These are phyloP conservation scores for Nesogale talazaci DNA, from an alignment of 2,113 vertebrate species.

Conservation along the genomic window DNA sequence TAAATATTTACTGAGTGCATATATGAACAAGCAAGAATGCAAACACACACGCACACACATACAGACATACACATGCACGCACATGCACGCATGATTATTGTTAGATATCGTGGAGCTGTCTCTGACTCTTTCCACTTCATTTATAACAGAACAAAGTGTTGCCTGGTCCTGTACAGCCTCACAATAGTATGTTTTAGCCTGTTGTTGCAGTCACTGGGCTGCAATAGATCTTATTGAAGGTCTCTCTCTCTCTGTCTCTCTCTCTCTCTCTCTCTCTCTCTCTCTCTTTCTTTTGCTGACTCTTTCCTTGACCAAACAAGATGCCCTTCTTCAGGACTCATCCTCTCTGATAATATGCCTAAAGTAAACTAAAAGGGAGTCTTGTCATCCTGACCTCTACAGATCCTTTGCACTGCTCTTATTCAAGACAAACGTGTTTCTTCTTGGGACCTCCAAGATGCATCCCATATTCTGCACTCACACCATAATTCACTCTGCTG, in stretches of 20 bases:
- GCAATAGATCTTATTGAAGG: background rate
- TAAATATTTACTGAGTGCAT: conserved; percentile 4
- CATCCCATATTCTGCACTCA: background rate
- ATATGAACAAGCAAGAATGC: background rate
- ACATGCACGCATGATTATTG: background rate
- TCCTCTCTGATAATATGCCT: background rate
- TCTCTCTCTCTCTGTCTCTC: background rate
- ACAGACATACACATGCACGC: background rate
- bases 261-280: background rate
- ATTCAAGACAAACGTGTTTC: background rate
- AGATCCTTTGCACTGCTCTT: background rate
- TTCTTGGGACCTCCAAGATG: background rate
- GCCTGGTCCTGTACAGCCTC: background rate
- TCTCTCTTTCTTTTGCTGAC: background rate
- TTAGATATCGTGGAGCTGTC: background rate
- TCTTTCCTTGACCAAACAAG: background rate
- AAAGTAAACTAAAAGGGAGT: background rate
- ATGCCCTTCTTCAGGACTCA: background rate
- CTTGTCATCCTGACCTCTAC: background rate
- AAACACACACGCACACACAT: too few relatives aligned
- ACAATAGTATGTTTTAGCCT: background rate
- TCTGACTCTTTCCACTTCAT: background rate
- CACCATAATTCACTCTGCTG: background rate
- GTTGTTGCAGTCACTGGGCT: background rate
- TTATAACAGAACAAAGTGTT: background rate